These are phyloP conservation scores for Synanthedon vespiformis DNA, from an alignment of 2,888 invertebrate species.

Conservation along the genomic window DNA sequence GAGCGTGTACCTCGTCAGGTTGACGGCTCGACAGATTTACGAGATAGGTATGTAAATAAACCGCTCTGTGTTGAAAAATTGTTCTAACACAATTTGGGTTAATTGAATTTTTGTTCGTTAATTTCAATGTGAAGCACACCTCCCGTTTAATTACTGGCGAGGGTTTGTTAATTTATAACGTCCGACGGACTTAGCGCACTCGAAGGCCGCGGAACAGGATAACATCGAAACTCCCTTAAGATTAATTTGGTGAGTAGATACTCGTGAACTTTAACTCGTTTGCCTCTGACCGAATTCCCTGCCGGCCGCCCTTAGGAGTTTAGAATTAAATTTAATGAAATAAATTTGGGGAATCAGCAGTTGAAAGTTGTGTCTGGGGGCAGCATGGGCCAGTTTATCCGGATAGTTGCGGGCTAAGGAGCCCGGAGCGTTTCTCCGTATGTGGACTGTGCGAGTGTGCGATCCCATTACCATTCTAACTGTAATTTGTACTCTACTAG, in stretches of 20 bases:
- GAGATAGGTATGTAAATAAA: slow-evolving; percentile 37
- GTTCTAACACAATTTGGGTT: slow-evolving; percentile 50
- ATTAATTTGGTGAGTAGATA: slow-evolving; percentile 63
- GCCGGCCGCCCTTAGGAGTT: slow-evolving; percentile 47
- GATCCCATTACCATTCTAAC: slow-evolving; percentile 16
- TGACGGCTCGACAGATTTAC: slow-evolving; percentile 25
- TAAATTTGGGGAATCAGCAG: slow-evolving; percentile 56
- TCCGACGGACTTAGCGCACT: slow-evolving; percentile 51
- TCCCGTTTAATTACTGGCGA: slow-evolving; percentile 57
- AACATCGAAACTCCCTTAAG: slow-evolving; percentile 67
- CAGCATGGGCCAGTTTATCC: slow-evolving; percentile 14
- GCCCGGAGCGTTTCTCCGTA: slow-evolving; percentile 8
- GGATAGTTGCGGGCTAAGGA: slow-evolving; percentile 23
- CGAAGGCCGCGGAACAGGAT: slow-evolving; percentile 47
- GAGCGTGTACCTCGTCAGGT: slow-evolving; percentile 15
- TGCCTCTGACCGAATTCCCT: slow-evolving; percentile 62
- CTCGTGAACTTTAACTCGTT: slow-evolving; percentile 66
- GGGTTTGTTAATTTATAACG: slow-evolving; percentile 66
- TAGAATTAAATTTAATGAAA: slow-evolving; percentile 67
- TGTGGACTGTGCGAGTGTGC: slow-evolving; percentile 4
- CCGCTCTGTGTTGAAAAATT: slow-evolving; percentile 40
- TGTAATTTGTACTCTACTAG: slow-evolving; percentile 20
- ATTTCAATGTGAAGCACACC: slow-evolving; percentile 57
- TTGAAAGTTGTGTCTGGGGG: slow-evolving; percentile 37
- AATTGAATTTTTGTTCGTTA: slow-evolving; percentile 64